A percentile compares a stretch with the other conserved stretches of the same genome.
phyloP scores from a whole-genome alignment of 2,888 invertebrate genomes.

The Acrobasis suavella region DNA sequence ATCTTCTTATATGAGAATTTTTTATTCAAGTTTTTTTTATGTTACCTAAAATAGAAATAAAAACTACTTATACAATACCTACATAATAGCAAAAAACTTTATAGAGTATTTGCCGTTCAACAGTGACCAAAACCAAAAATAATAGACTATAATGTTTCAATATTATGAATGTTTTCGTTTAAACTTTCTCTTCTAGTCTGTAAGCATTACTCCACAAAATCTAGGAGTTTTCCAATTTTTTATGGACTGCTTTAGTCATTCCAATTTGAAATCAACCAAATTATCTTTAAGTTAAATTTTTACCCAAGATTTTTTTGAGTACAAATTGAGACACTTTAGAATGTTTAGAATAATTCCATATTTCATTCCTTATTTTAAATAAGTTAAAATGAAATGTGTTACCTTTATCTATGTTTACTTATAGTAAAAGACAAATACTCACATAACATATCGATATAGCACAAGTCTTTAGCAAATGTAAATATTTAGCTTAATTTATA shows the following conservation, averaged over 20 bases:
- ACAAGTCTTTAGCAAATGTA: slow-evolving; percentile 28
- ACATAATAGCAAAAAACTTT: no score
- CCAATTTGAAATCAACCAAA: slow-evolving; percentile 33
- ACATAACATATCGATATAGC: slow-evolving; percentile 50
- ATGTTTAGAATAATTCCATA: slow-evolving; percentile 22
- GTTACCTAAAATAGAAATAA: no score
- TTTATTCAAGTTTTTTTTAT: no score
- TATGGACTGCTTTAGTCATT: slow-evolving; percentile 52
- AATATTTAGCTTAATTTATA: slow-evolving; percentile 31
- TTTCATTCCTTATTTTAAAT: slow-evolving; percentile 21
- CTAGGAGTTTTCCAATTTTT: not conserved
- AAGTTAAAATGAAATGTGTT: not conserved
- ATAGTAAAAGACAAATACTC: slow-evolving; percentile 49
- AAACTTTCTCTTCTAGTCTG: no score
- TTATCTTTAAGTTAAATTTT: slow-evolving; percentile 4
- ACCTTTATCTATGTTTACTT: slow-evolving; percentile 27
- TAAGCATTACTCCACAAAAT: not conserved
- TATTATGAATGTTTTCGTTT: no score
- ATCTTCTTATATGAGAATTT: no score
- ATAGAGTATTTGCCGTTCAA: no score
- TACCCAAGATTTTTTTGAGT: slow-evolving; percentile 2
- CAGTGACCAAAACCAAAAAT: no score
- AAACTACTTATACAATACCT: no score
- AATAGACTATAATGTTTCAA: no score
- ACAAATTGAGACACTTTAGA: slow-evolving; percentile 2